A percentile compares a stretch with the other conserved stretches of the same genome.
Evolutionary conservation across 2,888 invertebrate genomes (phyloP).

Genomic region (Thecophora atra): DNA sequence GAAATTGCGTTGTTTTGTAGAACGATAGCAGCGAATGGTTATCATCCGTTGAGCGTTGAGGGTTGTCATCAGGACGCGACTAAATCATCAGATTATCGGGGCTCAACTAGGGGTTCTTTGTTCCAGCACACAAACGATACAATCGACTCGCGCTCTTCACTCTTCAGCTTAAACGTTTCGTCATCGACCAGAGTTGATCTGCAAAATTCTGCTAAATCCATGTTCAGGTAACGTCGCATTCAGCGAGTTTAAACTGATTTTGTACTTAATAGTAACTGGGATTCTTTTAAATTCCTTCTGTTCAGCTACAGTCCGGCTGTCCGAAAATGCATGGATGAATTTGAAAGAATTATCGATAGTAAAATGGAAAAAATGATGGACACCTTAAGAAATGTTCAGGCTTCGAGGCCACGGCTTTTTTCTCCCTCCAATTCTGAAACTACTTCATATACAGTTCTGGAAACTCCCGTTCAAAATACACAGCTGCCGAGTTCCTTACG

Average conservation of each 20-base stretch:
- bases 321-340: conserved; percentile 49
- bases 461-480: conserved; percentile 14
- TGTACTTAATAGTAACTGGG: background rate
- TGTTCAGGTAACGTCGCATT: conserved; percentile 15
- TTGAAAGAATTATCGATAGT: conserved; percentile 49
- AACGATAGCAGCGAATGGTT: background rate
- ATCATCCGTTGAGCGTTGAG: background rate
- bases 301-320: conserved; percentile 52
- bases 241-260: background rate
- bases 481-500: conserved; percentile 39
- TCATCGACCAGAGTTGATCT: conserved; percentile 53
- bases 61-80: background rate
- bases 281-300: background rate
- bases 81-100: background rate
- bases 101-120: conserved; percentile 43
- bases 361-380: conserved; percentile 48
- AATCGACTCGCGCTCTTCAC: conserved; percentile 48
- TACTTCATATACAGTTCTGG: background rate
- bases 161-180: conserved; percentile 53
- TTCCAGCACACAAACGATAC: conserved; percentile 42
- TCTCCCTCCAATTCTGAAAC: background rate
- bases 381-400: conserved; percentile 38
- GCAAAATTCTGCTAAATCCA: conserved; percentile 27
- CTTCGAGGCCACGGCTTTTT: background rate
- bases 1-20: background rate